A percentile compares a stretch with the other conserved stretches of the same genome.
phyloP scores from a whole-genome alignment of 2,113 vertebrate genomes.

The Hippolais icterina region DNA sequence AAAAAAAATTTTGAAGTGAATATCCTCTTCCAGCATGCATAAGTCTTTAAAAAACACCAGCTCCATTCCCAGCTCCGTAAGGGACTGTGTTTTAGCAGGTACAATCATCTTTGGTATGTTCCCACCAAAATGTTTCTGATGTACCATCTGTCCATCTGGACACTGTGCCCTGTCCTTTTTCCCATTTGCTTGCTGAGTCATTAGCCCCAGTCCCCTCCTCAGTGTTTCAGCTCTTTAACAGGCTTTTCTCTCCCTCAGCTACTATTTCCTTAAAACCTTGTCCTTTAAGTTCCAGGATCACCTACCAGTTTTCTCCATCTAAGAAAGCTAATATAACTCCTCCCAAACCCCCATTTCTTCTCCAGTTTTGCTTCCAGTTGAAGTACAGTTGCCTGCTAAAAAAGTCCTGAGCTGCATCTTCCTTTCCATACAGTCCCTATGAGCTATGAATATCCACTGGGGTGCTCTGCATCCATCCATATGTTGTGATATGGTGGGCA shows the following conservation, averaged over 20 bases:
- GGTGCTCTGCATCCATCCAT: not conserved
- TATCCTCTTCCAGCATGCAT: not conserved
- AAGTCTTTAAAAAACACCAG: not conserved
- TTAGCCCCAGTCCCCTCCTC: not conserved
- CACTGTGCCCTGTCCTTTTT: not conserved
- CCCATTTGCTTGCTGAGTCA: not conserved
- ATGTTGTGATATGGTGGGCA: rapidly evolving
- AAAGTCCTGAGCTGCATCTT: not conserved
- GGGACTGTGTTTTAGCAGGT: not conserved
- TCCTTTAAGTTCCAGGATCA: not conserved
- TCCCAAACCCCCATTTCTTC: not conserved
- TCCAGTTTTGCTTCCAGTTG: not conserved
- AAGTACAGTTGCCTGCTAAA: not conserved
- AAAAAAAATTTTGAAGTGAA: not conserved
- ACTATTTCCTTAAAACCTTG: not conserved
- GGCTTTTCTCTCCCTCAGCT: not conserved
- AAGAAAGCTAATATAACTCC: not conserved
- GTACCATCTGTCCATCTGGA: not conserved
- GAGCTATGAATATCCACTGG: not conserved
- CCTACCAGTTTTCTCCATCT: not conserved
- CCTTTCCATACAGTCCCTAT: not conserved
- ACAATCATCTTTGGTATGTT: not conserved
- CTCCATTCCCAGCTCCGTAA: not conserved
- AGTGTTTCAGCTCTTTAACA: rapidly evolving
- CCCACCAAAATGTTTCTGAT: not conserved